phyloP scores from a whole-genome alignment of 2,797 vertebrate genomes.

The Chiloscyllium punctatum region DNA sequence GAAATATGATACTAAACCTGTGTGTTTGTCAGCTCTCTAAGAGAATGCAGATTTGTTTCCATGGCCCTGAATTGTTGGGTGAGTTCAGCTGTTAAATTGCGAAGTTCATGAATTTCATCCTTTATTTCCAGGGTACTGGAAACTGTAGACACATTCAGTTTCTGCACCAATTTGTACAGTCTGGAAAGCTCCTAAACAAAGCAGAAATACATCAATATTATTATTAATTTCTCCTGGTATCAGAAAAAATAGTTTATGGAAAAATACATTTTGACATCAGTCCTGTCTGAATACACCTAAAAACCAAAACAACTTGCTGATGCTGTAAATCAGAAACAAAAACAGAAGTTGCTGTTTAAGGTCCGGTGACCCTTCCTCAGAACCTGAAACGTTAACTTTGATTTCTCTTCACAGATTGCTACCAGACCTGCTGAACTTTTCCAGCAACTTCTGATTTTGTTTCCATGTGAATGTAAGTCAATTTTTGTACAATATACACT shows the following conservation, averaged over 20 bases:
- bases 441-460: too few species aligned
- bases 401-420: too few species aligned
- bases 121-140: not conserved
- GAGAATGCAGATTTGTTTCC: conserved; percentile 1
- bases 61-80: not conserved
- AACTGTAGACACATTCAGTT: conserved; percentile 20
- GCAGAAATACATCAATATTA: not conserved
- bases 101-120: conserved; percentile 4
- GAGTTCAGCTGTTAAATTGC: not conserved
- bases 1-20: conserved; percentile 31
- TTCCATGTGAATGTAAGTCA: not conserved
- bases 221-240: not conserved
- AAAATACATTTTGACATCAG: not conserved
- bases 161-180: not conserved
- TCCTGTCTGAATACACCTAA: not conserved
- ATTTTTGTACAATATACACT: not conserved
- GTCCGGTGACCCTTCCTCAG: too few species aligned
- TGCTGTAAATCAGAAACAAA: too few species aligned
- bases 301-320: too few species aligned
- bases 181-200: not conserved
- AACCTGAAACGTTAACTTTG: too few species aligned
- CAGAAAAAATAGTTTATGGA: not conserved
- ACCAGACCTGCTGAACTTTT: too few species aligned
- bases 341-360: too few species aligned
- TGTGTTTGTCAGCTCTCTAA: not conserved